Base-by-base conservation (phyloP, 2,888 invertebrate species). In the Aphidius colemani region DNA sequence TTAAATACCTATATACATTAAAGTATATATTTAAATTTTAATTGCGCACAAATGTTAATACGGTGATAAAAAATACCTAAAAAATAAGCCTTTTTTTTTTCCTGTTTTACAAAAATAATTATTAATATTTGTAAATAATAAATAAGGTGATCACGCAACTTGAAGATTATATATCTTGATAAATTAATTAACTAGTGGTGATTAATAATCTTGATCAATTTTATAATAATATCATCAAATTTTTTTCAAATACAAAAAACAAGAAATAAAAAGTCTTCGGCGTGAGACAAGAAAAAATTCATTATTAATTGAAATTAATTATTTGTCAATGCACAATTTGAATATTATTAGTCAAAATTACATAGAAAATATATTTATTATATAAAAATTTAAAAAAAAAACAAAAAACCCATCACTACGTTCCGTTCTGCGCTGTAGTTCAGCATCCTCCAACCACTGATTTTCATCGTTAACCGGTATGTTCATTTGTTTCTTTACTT, bases 391-490 rank as follows among this genome's bases (percentile, higher is more conserved):
- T 53, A 13, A 53, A 13, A n/a, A 41, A 60, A 58, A 61, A 59
- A 56, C 50, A 63, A 60, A 57, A 49, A 46, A 64, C 67, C 66
- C 65, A 66, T 59, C 63, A 66, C 67, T 67, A 63, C 67, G 69
- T 67, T 68, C 66, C 66, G 69, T 66, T 69, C 67, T 69, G 65
- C 70, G 70, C 68, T 69, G 65, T 65, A 68, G 68, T 69, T 78
- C 80, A 77, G 79, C 79, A 78, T 78, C 78, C 79, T 80, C 77
- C 80, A 76, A 78, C 79, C 77, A 79, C 80, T 80, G 80, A 79
- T 81, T 81, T 81, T 80, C 81, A 81, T 79, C 81, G 78, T 80
- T 80, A 79, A 79, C 76, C 79, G 81, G 81, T 81, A 81, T 80
- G 81, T 81, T 80, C 75, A 75, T 81, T 81, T 78, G 71, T 77